phyloP scores from a whole-genome alignment of 2,113 vertebrate species.

The Gymnorhina tibicen region DNA sequence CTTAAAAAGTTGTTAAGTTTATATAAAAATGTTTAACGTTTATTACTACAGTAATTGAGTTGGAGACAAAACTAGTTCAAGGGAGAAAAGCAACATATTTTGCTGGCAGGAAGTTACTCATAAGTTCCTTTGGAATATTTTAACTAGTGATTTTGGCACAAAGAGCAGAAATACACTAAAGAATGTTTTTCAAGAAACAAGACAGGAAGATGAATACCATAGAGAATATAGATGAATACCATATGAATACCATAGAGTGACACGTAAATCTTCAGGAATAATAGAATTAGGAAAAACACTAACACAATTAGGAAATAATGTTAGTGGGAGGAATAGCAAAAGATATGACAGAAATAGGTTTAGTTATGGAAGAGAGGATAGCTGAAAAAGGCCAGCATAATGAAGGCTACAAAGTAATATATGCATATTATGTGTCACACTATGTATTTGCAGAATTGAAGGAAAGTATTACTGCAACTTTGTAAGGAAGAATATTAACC shows the following conservation, averaged over 20 bases:
- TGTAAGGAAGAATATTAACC: not conserved
- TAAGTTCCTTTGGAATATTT: not conserved
- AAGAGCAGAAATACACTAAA: not conserved
- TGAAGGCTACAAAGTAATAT: not conserved
- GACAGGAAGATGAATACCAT: not conserved
- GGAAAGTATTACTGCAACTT: not conserved
- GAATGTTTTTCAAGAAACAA: not conserved
- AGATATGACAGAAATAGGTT: not conserved
- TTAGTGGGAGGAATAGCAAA: not conserved
- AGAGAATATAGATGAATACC: too few relatives aligned
- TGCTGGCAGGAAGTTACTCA: not conserved
- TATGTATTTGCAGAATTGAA: not conserved
- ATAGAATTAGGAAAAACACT: not conserved
- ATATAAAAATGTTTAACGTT: not conserved
- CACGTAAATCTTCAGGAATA: not conserved
- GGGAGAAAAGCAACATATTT: not conserved
- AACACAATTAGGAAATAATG: not conserved
- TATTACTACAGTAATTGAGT: not conserved
- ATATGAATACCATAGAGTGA: not conserved
- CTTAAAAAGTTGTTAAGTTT: not conserved
- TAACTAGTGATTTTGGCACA: not conserved
- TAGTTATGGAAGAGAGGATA: not conserved
- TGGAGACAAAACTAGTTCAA: not conserved
- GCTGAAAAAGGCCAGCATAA: not conserved
- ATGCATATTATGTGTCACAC: not conserved